These are phyloP conservation scores for Montifringilla adamsi DNA, from an alignment of 2,113 vertebrate genomes.

Conservation along the genomic window DNA sequence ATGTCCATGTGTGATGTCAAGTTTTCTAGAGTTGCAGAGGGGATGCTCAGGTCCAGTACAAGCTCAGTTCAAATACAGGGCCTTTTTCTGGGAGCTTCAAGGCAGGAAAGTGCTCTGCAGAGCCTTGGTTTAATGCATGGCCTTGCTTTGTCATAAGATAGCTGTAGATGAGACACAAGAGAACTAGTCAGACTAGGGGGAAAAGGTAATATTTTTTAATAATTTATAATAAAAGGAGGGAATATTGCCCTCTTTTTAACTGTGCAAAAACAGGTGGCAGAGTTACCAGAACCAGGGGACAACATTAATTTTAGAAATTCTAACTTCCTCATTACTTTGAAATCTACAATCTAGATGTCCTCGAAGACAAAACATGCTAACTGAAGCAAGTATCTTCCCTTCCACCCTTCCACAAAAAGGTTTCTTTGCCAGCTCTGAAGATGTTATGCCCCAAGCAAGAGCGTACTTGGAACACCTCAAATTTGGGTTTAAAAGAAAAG, in stretches of 20 bases:
- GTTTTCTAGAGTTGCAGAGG: not conserved
- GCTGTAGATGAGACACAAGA: not conserved
- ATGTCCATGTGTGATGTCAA: fast-evolving
- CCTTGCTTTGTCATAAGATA: not conserved
- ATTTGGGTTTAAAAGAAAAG: not conserved
- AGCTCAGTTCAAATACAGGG: not conserved
- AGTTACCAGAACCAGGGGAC: not conserved
- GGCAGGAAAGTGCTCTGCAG: not conserved
- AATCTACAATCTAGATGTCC: not conserved
- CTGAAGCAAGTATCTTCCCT: not conserved
- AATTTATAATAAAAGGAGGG: too few species aligned
- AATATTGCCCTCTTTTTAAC: not conserved
- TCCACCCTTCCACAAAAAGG: not conserved
- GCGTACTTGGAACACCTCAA: not conserved
- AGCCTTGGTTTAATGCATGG: not conserved
- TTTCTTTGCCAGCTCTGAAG: not conserved
- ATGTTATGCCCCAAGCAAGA: not conserved
- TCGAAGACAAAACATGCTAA: fast-evolving
- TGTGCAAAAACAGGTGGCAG: not conserved
- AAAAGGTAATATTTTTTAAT: not conserved
- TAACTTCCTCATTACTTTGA: not conserved
- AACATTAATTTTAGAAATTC: not conserved
- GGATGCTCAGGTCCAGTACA: not conserved
- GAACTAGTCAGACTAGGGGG: not conserved
- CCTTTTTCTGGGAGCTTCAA: not conserved